Base-by-base conservation (phyloP, 1,140 invertebrate species). In the Polypedilum vanderplanki region DNA sequence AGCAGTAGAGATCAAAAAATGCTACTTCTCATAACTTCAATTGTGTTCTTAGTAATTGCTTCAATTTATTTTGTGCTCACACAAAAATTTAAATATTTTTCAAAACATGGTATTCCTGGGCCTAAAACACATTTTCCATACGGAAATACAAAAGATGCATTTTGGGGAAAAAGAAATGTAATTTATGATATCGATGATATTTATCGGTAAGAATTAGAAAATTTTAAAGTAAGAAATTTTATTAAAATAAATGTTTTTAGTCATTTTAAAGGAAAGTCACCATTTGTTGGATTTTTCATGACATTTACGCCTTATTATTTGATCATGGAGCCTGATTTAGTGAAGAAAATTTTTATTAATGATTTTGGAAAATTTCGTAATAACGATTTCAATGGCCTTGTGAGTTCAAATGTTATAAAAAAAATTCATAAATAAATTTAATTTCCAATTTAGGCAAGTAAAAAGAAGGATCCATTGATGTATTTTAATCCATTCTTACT, bases 311-410 rank as follows among this genome's bases (percentile, higher is more conserved):
- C 87, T 0, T 79, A 79, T 46, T 74, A 88, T 41, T 77, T 87
- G 10, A 74, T 87, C 0, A 77, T 85, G 18, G 86, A 87, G 77
- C 84, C 85, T 0, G 81, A 85, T 7, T 75, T 87, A 3, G 80
- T 87, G 7, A 85, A 85, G 75, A 78, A 82, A 70, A 82, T 88
- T 64, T 77, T 87, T 1, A 79, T 87, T 3, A 85, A 83, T 57
- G 84, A 83, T 20, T 86, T 86, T 65, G 79, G 81, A 0, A 76
- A 81, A 75, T 86, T 86, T 41, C 77, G 80, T 74, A 77, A 82
- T 41, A 84, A 83, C 79, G 78, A 81, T 22, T 79, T 81, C 7
- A 77, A 77, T 5, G 76, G 77, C 3, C 77, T 81, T 77, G 78
- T 82, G 74, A 74, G 15, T 75, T 40, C 3, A 67, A n/a, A 18